Conservation (phyloP, 2,888 invertebrate genomes). For the Invenusta paracnida region DNA sequence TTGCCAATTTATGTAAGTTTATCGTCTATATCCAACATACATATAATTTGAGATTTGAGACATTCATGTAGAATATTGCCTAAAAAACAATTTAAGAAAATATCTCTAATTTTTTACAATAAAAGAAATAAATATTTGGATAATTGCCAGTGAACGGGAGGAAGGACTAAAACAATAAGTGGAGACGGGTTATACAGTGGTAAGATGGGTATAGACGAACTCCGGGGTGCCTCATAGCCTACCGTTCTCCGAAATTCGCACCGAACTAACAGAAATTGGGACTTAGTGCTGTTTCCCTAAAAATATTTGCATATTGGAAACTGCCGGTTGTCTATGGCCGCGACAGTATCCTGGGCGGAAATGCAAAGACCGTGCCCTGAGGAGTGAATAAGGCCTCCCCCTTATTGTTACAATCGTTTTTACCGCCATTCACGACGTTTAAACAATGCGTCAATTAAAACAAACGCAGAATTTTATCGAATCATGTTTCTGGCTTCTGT, state of each 20-base stretch:
- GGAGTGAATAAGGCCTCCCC: not conserved
- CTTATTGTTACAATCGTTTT: conserved; percentile 29
- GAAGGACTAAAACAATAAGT: not conserved
- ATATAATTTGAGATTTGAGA: too few species aligned
- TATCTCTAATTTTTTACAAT: not conserved
- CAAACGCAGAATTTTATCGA: conserved; percentile 29
- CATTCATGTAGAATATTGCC: too few species aligned
- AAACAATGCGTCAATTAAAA: conserved; percentile 26
- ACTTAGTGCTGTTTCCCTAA: not conserved
- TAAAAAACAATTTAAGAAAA: too few species aligned
- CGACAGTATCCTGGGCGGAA: not conserved
- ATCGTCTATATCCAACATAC: too few species aligned
- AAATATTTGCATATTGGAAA: conserved; percentile 16
- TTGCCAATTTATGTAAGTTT: too few species aligned
- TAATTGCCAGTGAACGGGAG: not conserved
- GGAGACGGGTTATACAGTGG: not conserved
- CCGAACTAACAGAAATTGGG: not conserved
- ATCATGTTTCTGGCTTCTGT: too few species aligned
- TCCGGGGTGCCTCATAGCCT: too few species aligned
- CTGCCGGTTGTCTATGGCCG: not conserved
- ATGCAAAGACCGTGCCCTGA: not conserved
- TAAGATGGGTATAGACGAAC: too few species aligned
- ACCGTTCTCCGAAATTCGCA: not conserved
- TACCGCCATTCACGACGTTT: conserved; percentile 29
- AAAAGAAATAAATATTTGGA: not conserved